phyloP scores from a whole-genome alignment of 92 coral and sea anemone species.

The Hydrozoanthus gracilis region DNA sequence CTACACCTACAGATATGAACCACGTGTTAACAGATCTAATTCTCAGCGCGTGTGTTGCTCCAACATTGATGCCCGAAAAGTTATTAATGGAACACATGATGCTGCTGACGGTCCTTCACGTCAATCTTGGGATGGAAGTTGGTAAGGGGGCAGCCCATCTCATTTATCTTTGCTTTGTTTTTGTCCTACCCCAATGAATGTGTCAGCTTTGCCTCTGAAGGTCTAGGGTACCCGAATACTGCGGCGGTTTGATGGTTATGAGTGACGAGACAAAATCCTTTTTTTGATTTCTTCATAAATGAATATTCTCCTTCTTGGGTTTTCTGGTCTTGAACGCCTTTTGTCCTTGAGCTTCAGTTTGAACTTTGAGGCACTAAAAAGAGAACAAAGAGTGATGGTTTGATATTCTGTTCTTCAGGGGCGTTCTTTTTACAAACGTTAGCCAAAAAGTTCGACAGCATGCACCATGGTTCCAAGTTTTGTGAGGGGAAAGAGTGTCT shows the following conservation, averaged over 20 bases:
- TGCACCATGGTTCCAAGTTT: conserved; percentile 59
- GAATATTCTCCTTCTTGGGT: too few species aligned
- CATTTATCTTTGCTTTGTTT: background rate
- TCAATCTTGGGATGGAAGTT: conserved; percentile 87
- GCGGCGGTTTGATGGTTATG: too few species aligned
- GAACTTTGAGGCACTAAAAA: too few species aligned
- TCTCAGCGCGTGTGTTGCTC: conserved; percentile 80
- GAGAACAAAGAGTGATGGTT: background rate
- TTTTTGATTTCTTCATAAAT: too few species aligned
- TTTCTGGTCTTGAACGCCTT: too few species aligned
- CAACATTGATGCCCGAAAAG: conserved; percentile 89
- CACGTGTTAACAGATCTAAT: conserved; percentile 79
- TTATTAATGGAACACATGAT: conserved; percentile 91
- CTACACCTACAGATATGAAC: conserved; percentile 77
- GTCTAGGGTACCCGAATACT: too few species aligned
- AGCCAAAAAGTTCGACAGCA: conserved; percentile 71
- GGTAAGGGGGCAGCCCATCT: conserved; percentile 61
- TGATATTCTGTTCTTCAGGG: conserved; percentile 50
- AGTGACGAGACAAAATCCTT: too few species aligned
- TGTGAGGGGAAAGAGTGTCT: conserved; percentile 82
- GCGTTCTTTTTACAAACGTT: conserved; percentile 84
- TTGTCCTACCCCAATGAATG: too few species aligned
- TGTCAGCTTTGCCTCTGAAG: too few species aligned
- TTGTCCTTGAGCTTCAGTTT: too few species aligned
- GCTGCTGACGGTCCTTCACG: conserved; percentile 80